A percentile compares a stretch with the other conserved stretches of the same genome.
phyloP scores from a whole-genome alignment of 2,888 invertebrate species.

The Diplazon laetatorius region DNA sequence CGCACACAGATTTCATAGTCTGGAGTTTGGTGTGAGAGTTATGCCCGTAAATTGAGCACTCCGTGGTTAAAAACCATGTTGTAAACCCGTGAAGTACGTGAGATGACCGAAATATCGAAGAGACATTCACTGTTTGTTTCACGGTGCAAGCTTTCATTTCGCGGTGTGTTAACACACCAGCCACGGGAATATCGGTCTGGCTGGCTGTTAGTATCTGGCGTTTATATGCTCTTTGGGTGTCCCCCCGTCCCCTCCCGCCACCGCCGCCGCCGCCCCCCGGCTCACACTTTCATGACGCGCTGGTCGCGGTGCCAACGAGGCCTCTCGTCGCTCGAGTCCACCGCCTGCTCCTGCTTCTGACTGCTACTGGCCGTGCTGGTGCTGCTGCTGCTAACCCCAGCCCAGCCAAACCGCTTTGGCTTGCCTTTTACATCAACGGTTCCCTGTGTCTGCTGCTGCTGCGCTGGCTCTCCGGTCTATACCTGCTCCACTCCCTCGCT shows the following conservation, averaged over 20 bases:
- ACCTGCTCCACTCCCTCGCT: no score
- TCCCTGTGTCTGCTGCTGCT: no score
- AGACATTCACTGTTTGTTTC: constrained; percentile 11
- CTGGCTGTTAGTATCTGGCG: constrained; percentile 36
- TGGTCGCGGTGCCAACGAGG: constrained; percentile 59
- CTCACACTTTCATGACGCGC: constrained; percentile 62
- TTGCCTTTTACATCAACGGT: no score
- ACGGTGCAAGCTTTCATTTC: constrained; percentile 42
- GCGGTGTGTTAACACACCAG: constrained; percentile 31
- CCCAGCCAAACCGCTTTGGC: constrained; percentile 62
- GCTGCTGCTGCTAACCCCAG: constrained; percentile 55
- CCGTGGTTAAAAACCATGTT: no score
- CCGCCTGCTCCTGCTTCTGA: constrained; percentile 50
- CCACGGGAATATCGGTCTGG: constrained; percentile 9
- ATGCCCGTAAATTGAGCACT: no score
- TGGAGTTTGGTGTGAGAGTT: no score
- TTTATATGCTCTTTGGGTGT: constrained; percentile 26
- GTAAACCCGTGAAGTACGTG: neutral
- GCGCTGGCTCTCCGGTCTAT: no score
- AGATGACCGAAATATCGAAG: constrained; percentile 10
- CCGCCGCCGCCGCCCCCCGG: no score
- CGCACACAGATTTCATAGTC: no score
- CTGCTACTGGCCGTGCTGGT: constrained; percentile 11
- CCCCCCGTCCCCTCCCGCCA: no score
- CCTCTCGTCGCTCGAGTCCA: constrained; percentile 59